Conservation (phyloP, 30 jellyfish, hydroid and myxozoan genomes). For the Hydractinia echinata region DNA sequence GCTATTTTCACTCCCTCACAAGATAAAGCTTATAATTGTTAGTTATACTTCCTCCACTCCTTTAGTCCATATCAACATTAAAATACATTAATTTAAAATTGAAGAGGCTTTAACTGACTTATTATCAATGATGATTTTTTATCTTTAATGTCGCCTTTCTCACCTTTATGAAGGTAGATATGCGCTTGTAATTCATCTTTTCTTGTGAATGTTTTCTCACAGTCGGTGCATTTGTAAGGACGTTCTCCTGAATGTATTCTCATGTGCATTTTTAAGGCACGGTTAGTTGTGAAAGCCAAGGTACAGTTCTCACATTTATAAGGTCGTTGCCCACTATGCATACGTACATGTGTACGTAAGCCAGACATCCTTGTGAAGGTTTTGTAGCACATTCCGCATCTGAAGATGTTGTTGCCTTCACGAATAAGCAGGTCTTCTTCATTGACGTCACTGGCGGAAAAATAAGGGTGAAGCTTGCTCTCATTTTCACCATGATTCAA, state of each 20-base stretch:
- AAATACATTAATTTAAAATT: neutral
- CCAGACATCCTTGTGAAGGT: constrained; percentile 82
- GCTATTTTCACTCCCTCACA: no score
- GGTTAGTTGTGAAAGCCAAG: constrained; percentile 80
- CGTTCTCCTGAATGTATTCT: constrained; percentile 77
- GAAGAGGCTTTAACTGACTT: neutral
- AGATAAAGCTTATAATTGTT: no score
- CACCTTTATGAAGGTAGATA: constrained; percentile 85
- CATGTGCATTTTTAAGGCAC: constrained; percentile 84
- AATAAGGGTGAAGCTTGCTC: constrained; percentile 27
- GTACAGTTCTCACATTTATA: constrained; percentile 70
- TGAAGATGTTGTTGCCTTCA: constrained; percentile 61
- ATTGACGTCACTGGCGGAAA: constrained; percentile 24
- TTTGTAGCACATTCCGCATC: constrained; percentile 68
- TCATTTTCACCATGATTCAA: constrained; percentile 52
- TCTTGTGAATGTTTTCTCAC: constrained; percentile 85
- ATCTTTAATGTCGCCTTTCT: neutral
- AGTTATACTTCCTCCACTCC: no score
- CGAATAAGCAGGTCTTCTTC: constrained; percentile 64
- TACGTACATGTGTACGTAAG: constrained; percentile 76
- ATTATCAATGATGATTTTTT: neutral
- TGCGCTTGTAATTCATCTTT: constrained; percentile 90
- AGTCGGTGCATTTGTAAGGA: constrained; percentile 77
- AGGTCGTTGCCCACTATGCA: constrained; percentile 93
- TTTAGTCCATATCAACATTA: neutral